These are phyloP conservation scores for Calliopum simillimum DNA, from an alignment of 2,888 invertebrate genomes.

Conservation along the genomic window DNA sequence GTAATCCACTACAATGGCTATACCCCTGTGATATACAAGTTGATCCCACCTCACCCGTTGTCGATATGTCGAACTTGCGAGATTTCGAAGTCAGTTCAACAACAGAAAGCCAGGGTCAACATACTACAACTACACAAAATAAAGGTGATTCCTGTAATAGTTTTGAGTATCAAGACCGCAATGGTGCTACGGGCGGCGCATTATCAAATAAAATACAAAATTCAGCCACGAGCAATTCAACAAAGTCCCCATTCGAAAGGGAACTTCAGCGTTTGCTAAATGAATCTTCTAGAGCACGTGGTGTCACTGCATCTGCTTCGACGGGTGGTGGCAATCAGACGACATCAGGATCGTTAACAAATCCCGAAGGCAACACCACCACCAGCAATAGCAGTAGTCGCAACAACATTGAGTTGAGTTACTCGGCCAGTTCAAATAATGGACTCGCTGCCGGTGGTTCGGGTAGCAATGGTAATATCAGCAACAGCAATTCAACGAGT, in stretches of 20 bases:
- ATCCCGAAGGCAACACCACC: slow-evolving; percentile 47
- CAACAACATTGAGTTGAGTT: slow-evolving; percentile 61
- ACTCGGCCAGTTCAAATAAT: slow-evolving; percentile 60
- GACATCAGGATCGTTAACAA: slow-evolving; percentile 47
- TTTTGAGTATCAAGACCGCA: slow-evolving; percentile 72
- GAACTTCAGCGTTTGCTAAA: slow-evolving; percentile 83
- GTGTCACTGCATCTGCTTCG: slow-evolving; percentile 50
- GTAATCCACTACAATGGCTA: slow-evolving; percentile 71
- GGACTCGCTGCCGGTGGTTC: slow-evolving; percentile 48
- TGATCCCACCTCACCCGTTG: slow-evolving; percentile 64
- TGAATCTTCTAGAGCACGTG: slow-evolving; percentile 68
- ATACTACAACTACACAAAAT: slow-evolving; percentile 72
- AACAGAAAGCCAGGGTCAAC: slow-evolving; percentile 69
- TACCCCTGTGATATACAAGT: slow-evolving; percentile 75
- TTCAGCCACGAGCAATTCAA: slow-evolving; percentile 45
- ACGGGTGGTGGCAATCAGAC: slow-evolving; percentile 46
- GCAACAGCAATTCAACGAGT: slow-evolving; percentile 60
- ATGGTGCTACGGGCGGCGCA: slow-evolving; percentile 50
- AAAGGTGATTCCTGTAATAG: slow-evolving; percentile 75
- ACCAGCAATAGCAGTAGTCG: slow-evolving; percentile 62
- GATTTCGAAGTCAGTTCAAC: slow-evolving; percentile 67
- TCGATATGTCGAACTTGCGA: slow-evolving; percentile 64
- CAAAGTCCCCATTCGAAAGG: slow-evolving; percentile 79
- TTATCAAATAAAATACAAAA: slow-evolving; percentile 49
- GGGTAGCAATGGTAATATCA: slow-evolving; percentile 62